A percentile compares a stretch with the other conserved stretches of the same genome.
Evolutionary conservation across 2,888 invertebrate species (phyloP).

Genomic region (Diarsia mendica): DNA sequence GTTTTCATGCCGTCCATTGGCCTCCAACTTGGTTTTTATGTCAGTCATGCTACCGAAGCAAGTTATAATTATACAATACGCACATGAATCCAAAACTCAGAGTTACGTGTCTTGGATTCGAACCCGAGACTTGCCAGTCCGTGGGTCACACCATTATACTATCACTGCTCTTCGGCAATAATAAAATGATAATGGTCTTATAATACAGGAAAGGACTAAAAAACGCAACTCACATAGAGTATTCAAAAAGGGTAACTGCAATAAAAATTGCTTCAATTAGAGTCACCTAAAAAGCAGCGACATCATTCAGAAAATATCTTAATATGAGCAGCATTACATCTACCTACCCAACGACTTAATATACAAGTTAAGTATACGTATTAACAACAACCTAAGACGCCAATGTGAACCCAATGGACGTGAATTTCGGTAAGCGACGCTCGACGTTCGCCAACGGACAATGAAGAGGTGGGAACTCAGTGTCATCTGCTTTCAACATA

Average conservation of each 20-base stretch:
- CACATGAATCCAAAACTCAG: no score
- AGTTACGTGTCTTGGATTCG: no score
- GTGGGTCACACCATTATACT: no score
- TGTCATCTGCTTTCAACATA: conserved; percentile 91
- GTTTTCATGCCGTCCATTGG: no score
- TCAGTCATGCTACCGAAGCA: no score
- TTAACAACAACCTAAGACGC: conserved; percentile 65
- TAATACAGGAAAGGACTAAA: background rate
- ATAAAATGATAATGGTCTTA: conserved; percentile 7
- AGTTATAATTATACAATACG: no score
- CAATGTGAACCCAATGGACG: conserved; percentile 72
- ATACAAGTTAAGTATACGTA: background rate
- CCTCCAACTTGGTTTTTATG: no score
- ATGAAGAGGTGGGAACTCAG: conserved; percentile 88
- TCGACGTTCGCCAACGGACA: conserved; percentile 75
- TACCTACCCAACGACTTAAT: background rate
- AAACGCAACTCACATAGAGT: background rate
- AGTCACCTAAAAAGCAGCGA: background rate
- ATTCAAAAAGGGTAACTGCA: background rate
- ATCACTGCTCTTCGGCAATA: conserved; percentile 48
- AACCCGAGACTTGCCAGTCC: no score
- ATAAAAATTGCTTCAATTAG: background rate
- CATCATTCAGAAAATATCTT: background rate
- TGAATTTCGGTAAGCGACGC: conserved; percentile 69
- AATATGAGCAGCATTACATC: background rate